Conservation (phyloP, 2,797 vertebrate genomes). For the Acipenser ruthenus region DNA sequence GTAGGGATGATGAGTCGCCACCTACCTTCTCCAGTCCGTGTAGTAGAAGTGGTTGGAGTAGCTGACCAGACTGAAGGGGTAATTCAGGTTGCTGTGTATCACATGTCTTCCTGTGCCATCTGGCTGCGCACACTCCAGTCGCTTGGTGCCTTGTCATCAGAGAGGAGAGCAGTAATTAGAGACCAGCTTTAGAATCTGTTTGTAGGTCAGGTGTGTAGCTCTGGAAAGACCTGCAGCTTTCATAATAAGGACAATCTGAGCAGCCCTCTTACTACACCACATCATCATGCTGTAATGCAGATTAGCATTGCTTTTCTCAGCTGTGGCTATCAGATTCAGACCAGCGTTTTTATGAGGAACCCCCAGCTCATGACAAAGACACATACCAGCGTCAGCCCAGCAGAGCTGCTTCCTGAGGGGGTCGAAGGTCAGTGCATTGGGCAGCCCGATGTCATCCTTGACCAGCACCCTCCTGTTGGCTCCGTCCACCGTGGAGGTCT, state of each 20-base stretch:
- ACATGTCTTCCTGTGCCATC: conserved; percentile 51
- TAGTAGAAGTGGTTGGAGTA: conserved; percentile 65
- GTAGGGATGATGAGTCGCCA: background rate
- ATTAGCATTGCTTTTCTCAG: background rate
- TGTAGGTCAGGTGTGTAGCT: background rate
- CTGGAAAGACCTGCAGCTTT: too few species aligned
- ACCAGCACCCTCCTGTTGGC: conserved; percentile 76
- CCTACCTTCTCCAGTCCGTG: conserved; percentile 68
- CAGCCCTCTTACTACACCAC: too few species aligned
- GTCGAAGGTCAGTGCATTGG: conserved; percentile 86
- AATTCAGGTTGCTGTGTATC: conserved; percentile 63
- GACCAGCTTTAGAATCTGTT: background rate
- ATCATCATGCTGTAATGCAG: too few species aligned
- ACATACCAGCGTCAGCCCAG: conserved; percentile 93
- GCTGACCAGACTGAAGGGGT: conserved; percentile 62
- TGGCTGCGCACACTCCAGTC: conserved; percentile 55
- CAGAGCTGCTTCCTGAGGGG: conserved; percentile 71
- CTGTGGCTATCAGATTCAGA: background rate
- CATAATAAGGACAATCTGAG: too few species aligned
- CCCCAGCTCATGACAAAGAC: background rate
- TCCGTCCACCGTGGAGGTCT: conserved; percentile 74
- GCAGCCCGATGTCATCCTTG: conserved; percentile 78
- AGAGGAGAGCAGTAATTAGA: background rate
- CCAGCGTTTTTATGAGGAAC: background rate
- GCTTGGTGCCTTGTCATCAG: conserved; percentile 57